Conservation (phyloP, 2,797 vertebrate species). For the Arrhamphus sclerolepis region DNA sequence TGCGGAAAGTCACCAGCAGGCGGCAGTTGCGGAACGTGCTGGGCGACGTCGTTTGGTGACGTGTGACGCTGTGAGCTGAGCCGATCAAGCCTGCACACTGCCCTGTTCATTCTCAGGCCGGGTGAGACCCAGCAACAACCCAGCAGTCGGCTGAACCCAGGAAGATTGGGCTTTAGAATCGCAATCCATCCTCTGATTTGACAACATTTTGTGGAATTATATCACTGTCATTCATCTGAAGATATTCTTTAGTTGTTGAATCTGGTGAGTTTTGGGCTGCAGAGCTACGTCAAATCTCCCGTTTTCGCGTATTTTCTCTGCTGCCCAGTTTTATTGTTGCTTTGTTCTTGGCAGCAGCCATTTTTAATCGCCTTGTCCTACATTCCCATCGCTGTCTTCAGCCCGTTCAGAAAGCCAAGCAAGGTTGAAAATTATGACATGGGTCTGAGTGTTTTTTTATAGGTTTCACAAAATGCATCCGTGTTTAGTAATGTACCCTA, state of each 20-base stretch:
- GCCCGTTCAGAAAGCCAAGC: slow-evolving; percentile 32
- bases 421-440: slow-evolving; percentile 31
- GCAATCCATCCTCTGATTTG: slow-evolving; percentile 79
- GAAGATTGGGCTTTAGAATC: slow-evolving; percentile 80
- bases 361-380: slow-evolving; percentile 85
- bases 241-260: slow-evolving; percentile 57
- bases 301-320: slow-evolving; percentile 44
- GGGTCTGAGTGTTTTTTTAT: background rate
- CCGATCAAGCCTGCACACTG: slow-evolving; percentile 41
- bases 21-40: background rate
- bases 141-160: slow-evolving; percentile 65
- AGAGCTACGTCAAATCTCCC: background rate
- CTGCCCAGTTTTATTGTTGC: slow-evolving; percentile 81
- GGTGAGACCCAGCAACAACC: slow-evolving; percentile 74
- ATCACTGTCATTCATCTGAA: slow-evolving; percentile 55
- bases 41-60: slow-evolving; percentile 45
- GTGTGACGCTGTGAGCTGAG: slow-evolving; percentile 59
- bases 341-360: slow-evolving; percentile 88
- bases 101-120: slow-evolving; percentile 78
- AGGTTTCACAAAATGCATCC: rapidly evolving
- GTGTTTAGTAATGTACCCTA: background rate
- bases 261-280: slow-evolving; percentile 74
- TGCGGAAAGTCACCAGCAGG: slow-evolving; percentile 10
- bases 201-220: slow-evolving; percentile 70
- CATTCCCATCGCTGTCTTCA: slow-evolving; percentile 66